Evolutionary conservation across 1,140 invertebrate species (phyloP).

Genomic region (Lanistes nyassanus): DNA sequence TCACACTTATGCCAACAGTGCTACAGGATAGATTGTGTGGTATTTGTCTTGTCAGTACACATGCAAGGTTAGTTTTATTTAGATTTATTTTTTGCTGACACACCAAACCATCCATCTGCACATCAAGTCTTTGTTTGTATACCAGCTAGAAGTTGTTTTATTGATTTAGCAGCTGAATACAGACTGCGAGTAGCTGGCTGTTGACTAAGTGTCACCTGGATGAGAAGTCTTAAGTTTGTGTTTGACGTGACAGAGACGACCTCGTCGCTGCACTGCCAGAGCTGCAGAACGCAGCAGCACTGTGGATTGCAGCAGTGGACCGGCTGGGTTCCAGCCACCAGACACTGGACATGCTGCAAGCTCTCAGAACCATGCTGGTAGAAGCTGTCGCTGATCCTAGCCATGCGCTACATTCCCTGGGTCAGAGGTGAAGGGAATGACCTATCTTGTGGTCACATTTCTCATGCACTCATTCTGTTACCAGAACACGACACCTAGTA

Average conservation of each 20-base stretch:
- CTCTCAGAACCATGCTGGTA: conserved; percentile 61
- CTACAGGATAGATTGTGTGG: too few species aligned
- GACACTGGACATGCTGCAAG: conserved; percentile 58
- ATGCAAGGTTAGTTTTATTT: too few species aligned
- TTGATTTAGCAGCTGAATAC: too few species aligned
- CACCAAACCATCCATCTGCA: too few species aligned
- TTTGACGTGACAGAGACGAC: conserved; percentile 42
- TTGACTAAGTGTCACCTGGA: too few species aligned
- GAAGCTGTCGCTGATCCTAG: conserved; percentile 64
- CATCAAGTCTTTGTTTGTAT: too few species aligned
- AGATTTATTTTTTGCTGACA: too few species aligned
- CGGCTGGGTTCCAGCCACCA: conserved; percentile 46
- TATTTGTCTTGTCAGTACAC: too few species aligned
- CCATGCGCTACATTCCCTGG: conserved; percentile 62
- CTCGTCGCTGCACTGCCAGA: conserved; percentile 55
- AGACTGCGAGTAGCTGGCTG: too few species aligned
- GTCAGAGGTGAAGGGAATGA: conserved; percentile 52
- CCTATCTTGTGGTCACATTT: background rate
- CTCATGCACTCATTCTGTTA: background rate
- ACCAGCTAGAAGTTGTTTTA: too few species aligned
- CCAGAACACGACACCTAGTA: background rate
- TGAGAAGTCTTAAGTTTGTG: too few species aligned
- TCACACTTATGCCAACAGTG: too few species aligned
- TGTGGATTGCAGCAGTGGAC: conserved; percentile 53
- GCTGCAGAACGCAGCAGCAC: conserved; percentile 54